These are phyloP conservation scores for Drosophila pachea DNA, from an alignment of 1,140 invertebrate species.

Conservation along the genomic window DNA sequence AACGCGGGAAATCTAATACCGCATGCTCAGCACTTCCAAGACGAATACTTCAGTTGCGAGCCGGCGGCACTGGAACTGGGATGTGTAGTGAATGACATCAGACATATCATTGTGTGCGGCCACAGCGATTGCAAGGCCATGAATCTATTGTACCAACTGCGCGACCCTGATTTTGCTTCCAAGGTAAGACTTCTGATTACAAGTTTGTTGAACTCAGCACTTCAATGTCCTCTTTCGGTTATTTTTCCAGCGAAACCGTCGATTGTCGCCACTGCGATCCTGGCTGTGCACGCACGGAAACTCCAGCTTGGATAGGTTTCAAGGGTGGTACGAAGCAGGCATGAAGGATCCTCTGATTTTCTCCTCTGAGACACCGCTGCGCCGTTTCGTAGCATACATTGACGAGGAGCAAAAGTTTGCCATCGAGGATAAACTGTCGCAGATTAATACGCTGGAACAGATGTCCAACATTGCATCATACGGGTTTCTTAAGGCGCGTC, in stretches of 20 bases:
- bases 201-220: neutral
- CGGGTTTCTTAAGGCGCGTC: slow-evolving; percentile 91
- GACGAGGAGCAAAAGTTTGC: slow-evolving; percentile 94
- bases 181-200: slow-evolving; percentile 79
- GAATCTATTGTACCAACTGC: slow-evolving; percentile 92
- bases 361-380: slow-evolving; percentile 90
- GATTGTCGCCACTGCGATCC: slow-evolving; percentile 91
- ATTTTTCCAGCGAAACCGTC: slow-evolving; percentile 83
- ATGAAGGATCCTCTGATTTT: slow-evolving; percentile 86
- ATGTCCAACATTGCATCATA: slow-evolving; percentile 96
- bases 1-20: slow-evolving; percentile 97
- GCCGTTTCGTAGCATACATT: slow-evolving; percentile 95
- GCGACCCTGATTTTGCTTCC: slow-evolving; percentile 87
- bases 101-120: slow-evolving; percentile 96
- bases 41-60: slow-evolving; percentile 94
- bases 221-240: neutral
- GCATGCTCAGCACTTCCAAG: slow-evolving; percentile 91
- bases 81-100: slow-evolving; percentile 94
- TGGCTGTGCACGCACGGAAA: slow-evolving; percentile 94
- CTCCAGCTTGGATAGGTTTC: slow-evolving; percentile 90
- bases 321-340: slow-evolving; percentile 84
- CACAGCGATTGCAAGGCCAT: slow-evolving; percentile 99
- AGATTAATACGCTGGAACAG: slow-evolving; percentile 96
- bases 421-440: slow-evolving; percentile 94
- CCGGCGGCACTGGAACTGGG: slow-evolving; percentile 96